Conservation (phyloP, 2,888 invertebrate genomes). For the Salpingus planirostris region DNA sequence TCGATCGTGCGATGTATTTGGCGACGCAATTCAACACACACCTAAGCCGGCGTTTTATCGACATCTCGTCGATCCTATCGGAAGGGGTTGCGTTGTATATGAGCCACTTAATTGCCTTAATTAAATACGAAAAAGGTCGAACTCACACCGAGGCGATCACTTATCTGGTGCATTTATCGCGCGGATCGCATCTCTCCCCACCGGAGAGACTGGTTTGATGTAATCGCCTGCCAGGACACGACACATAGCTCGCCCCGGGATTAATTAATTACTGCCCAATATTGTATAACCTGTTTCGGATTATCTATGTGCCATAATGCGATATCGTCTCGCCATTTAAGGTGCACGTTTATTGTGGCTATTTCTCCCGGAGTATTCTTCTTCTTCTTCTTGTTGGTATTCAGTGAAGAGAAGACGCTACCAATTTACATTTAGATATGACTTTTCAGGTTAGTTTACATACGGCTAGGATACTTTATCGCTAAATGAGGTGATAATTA, state of each 20-base stretch:
- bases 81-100: constrained; percentile 37
- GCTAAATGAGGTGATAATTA: too few species aligned
- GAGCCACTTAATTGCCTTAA: constrained; percentile 42
- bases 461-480: too few species aligned
- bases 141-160: constrained; percentile 36
- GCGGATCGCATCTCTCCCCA: constrained; percentile 33
- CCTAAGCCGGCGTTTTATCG: constrained; percentile 26
- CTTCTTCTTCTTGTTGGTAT: too few species aligned
- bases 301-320: constrained; percentile 30
- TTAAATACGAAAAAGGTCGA: constrained; percentile 41
- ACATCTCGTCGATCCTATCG: constrained; percentile 34
- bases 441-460: too few species aligned
- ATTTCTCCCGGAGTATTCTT: constrained; percentile 19
- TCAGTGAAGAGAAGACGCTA: too few species aligned
- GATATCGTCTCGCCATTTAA: constrained; percentile 32
- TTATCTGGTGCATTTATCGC: constrained; percentile 37
- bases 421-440: too few species aligned
- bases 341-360: constrained; percentile 29
- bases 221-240: constrained; percentile 30
- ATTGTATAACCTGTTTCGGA: constrained; percentile 28
- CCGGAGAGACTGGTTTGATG: constrained; percentile 31
- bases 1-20: too few species aligned
- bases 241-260: constrained; percentile 28
- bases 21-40: too few species aligned
- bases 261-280: constrained; percentile 36